A percentile compares a stretch with the other conserved stretches of the same genome.
Conservation (phyloP, 1,140 invertebrate species). For the Aporrectodea caliginosa region DNA sequence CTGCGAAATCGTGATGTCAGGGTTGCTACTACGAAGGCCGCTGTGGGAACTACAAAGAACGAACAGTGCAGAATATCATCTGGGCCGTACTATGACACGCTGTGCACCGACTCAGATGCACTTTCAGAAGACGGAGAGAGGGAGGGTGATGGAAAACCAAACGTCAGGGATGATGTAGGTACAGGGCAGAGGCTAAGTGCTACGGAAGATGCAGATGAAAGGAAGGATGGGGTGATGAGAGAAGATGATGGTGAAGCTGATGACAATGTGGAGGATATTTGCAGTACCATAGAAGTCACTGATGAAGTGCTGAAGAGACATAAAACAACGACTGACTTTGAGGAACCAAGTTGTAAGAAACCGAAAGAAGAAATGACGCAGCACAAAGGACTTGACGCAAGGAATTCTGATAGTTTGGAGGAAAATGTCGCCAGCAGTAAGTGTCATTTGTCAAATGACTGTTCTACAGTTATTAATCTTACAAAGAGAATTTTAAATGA, state of each 20-base stretch:
- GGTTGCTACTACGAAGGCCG: background rate
- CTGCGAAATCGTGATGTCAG: background rate
- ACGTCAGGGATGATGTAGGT: background rate
- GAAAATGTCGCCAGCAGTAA: background rate
- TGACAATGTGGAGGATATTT: background rate
- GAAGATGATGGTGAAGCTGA: background rate
- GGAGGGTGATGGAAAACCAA: background rate
- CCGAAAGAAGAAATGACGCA: background rate
- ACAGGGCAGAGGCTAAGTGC: background rate
- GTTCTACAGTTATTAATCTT: background rate
- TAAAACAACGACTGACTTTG: background rate
- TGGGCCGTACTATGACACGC: background rate
- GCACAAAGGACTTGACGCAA: background rate
- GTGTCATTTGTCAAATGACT: background rate
- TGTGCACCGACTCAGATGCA: background rate
- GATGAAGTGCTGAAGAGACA: background rate
- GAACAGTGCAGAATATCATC: background rate
- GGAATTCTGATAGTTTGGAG: background rate
- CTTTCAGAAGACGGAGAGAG: background rate
- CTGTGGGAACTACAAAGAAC: background rate
- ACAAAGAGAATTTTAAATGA: background rate
- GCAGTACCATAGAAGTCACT: background rate
- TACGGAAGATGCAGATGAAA: background rate
- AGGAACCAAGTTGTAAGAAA: background rate
- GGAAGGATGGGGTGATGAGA: background rate